phyloP scores from a whole-genome alignment of 2,113 vertebrate species.

The Pitta sordida region DNA sequence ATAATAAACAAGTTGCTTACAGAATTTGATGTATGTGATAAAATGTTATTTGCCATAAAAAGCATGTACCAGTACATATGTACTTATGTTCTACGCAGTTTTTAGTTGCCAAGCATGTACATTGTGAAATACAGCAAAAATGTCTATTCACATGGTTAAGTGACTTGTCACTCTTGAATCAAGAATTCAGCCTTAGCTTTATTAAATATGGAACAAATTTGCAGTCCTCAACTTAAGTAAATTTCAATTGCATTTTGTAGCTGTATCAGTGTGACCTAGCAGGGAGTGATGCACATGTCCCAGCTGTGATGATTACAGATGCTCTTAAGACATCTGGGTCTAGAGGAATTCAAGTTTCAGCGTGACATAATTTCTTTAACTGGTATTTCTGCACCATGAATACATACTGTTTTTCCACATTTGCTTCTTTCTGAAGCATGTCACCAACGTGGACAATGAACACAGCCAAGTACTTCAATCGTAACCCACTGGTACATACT shows the following conservation, averaged over 20 bases:
- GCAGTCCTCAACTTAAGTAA: not conserved
- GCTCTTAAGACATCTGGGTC: not conserved
- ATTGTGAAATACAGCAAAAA: not conserved
- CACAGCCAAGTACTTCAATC: not conserved
- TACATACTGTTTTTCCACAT: not conserved
- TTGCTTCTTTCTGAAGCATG: not conserved
- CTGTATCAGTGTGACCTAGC: not conserved
- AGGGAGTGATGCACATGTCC: not conserved
- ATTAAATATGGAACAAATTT: not conserved
- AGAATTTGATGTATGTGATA: slow-evolving; percentile 55
- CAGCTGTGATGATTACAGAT: not conserved
- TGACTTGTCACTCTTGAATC: not conserved
- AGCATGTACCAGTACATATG: slow-evolving; percentile 41
- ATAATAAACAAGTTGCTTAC: not conserved
- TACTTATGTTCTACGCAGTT: not conserved
- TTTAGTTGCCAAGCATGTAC: not conserved
- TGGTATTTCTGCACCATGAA: not conserved
- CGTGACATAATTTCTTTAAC: not conserved
- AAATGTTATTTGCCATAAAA: slow-evolving; percentile 60
- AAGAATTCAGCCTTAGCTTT: not conserved
- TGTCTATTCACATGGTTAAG: not conserved
- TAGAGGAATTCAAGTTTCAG: not conserved
- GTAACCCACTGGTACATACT: slow-evolving; percentile 29
- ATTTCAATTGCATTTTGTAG: not conserved
- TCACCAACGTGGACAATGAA: not conserved